Evolutionary conservation across 2,888 invertebrate species (phyloP), one percentile per base, ranked within the genome.

Genomic region (Mythimna pallens): DNA sequence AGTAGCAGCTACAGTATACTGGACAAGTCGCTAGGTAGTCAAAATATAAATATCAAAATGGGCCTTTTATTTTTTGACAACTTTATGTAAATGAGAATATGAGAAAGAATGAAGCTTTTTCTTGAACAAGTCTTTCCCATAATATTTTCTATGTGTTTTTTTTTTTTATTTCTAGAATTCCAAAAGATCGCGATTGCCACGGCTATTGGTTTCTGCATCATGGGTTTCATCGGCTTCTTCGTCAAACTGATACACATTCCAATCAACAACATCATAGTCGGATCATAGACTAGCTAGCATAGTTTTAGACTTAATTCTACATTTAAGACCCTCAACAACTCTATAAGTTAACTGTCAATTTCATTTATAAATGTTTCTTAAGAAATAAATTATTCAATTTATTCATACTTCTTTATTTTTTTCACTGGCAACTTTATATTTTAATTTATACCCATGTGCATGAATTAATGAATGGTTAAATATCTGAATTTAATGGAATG

Each of bases 171-270:
- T 97, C 54, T 97, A 99, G 99, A 99, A 96, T 99, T 99, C 96
- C 99, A 99, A 94, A 99, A 99, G 97, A 99, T 99, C 90, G 99
- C 99, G 40, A 98, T 99, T 88, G 99, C 99, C 72, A 99, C 99
- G 77, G 99, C 99, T 7, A 99, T 99, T 91, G 99, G 99, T 73
- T 99, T 99, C 97, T 99, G 99, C 94, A 99, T 99, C 94, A 99
- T 99, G 99, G 99, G 99, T 73, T 99, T 99, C 96, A 99, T 99
- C 93, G 99, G 99, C 89, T 99, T 99, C 97, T 99, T 99, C 89
- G 99, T 99, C 54, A 99, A 99, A 96, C 97, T 99, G 88, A 99
- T 99, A 95, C 99, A 99, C 95, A 99, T 99, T 95, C 99, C 99
- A 84, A 99, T 99, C 96, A 99, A 99, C 96, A 99, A 99, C 94